Percentiles rank a stretch among this genome's conserved stretches.
These are phyloP conservation scores for Acinonyx jubatus DNA, from an alignment of 2,113 vertebrate species.

Conservation along the genomic window DNA sequence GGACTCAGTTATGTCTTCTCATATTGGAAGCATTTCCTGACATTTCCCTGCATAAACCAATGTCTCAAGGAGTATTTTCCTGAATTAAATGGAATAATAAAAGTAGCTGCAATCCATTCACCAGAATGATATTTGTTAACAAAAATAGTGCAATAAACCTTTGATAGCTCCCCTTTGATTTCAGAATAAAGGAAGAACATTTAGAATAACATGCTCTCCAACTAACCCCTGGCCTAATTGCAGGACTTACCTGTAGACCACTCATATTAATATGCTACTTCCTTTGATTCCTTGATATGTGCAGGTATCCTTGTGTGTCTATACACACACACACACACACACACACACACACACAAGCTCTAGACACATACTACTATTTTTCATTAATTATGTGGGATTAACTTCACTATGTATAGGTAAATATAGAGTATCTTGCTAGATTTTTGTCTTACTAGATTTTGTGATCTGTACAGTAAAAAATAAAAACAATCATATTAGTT, in stretches of 20 bases:
- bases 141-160: neutral
- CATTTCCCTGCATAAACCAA: neutral
- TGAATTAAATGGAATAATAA: neutral
- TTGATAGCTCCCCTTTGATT: neutral
- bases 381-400: neutral
- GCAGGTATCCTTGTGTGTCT: neutral
- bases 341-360: neutral
- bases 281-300: neutral
- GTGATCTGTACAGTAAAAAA: neutral
- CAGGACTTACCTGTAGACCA: neutral
- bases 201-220: neutral
- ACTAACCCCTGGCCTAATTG: neutral
- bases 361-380: neutral
- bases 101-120: neutral
- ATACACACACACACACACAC: neutral
- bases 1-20: neutral
- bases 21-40: neutral
- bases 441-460: neutral
- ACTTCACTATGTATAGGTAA: neutral
- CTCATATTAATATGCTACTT: neutral
- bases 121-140: neutral
- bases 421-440: neutral
- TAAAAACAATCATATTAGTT: neutral
- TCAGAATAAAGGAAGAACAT: neutral
- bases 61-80: neutral